These are phyloP conservation scores for Nomada goodeniana DNA, from an alignment of 2,888 invertebrate species.

Conservation along the genomic window DNA sequence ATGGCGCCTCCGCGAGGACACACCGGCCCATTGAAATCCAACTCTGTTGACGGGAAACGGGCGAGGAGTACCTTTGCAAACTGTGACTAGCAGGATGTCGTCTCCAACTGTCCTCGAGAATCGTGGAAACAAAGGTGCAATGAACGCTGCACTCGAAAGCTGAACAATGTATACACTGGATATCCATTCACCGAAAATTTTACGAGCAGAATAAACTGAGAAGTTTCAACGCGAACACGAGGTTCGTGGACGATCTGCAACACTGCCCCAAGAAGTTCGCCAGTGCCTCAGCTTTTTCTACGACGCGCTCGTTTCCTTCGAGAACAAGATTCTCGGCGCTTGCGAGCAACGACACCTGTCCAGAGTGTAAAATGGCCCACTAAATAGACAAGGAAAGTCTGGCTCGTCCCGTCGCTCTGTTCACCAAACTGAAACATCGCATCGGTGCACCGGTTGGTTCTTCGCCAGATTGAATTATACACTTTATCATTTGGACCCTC, in stretches of 20 bases:
- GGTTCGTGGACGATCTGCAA: neutral
- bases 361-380: constrained; percentile 43
- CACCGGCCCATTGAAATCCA: constrained; percentile 33
- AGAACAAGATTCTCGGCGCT: constrained; percentile 24
- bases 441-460: neutral
- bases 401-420: constrained; percentile 7
- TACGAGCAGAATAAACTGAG: no score
- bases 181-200: neutral
- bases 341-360: constrained; percentile 66
- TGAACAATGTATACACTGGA: neutral
- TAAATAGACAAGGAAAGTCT: constrained; percentile 29
- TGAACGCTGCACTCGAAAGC: neutral
- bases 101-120: neutral
- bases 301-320: constrained; percentile 5
- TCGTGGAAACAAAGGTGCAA: neutral
- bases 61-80: neutral
- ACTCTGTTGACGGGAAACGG: constrained; percentile 8
- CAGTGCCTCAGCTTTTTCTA: neutral
- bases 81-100: neutral
- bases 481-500: neutral
- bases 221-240: no score
- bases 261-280: neutral
- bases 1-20: constrained; percentile 21
- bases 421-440: constrained; percentile 11
- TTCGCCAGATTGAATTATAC: constrained; percentile 6